A percentile compares a stretch with the other conserved stretches of the same genome.
These are phyloP conservation scores for Noctilio leporinus DNA, from an alignment of 2,113 vertebrate species.

Conservation along the genomic window DNA sequence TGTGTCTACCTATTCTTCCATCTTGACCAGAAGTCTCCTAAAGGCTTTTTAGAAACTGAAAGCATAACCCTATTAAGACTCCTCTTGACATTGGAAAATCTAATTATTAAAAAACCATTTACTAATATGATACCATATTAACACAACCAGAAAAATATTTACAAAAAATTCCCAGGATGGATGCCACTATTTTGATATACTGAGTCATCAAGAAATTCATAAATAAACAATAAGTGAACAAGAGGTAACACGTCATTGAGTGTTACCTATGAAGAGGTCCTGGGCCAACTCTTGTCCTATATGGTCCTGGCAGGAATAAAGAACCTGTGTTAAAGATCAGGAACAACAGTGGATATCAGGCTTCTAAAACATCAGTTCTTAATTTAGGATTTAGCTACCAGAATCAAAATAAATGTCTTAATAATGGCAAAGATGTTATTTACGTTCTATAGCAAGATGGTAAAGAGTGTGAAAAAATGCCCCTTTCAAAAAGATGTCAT, in stretches of 20 bases:
- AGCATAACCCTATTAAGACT: neutral
- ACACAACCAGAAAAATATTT: neutral
- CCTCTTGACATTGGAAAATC: neutral
- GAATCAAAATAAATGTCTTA: neutral
- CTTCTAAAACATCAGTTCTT: neutral
- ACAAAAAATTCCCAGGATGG: neutral
- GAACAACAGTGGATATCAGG: neutral
- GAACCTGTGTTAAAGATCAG: neutral
- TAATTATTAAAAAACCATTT: neutral
- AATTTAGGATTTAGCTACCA: neutral
- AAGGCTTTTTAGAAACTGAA: neutral
- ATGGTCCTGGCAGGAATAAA: neutral
- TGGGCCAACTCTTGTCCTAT: too few species aligned
- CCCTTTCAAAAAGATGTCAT: neutral
- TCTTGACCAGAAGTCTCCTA: too few species aligned
- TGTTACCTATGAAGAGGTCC: too few species aligned
- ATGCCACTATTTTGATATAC: neutral
- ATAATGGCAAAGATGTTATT: neutral
- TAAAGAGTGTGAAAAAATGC: neutral
- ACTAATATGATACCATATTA: neutral
- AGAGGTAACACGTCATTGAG: neutral
- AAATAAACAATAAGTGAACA: neutral
- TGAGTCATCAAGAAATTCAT: neutral
- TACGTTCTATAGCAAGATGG: neutral
- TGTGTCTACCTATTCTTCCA: too few species aligned